Evolutionary conservation across 2,888 invertebrate species (phyloP), one percentile per base, ranked within the genome.

Genomic region (Pseudanteris insignis): DNA sequence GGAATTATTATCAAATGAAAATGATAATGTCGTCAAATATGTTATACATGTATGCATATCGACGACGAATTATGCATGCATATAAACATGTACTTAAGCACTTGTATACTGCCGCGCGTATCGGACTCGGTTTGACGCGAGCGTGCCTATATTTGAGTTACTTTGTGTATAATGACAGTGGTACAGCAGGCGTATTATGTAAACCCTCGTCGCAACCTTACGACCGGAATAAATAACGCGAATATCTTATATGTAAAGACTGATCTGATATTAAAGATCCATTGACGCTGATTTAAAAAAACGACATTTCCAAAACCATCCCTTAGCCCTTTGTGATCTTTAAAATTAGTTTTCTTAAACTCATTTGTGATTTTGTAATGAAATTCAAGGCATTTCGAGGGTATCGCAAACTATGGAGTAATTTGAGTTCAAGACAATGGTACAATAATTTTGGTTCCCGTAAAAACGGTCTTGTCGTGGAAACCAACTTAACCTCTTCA

Each of bases 151-250:
- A 48, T 57, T 57, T 48, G 57, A n/a, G n/a, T n/a, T n/a, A n/a
- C n/a, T n/a, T n/a, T n/a, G n/a, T n/a, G n/a, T n/a, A n/a, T n/a
- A n/a, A n/a, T n/a, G n/a, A n/a, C n/a, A n/a, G n/a, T n/a, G n/a
- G n/a, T n/a, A n/a, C n/a, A n/a, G n/a, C 48, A 37, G 34, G 48
- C 43, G 24, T 34, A 48, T 57, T 48, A 57, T 57, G 48, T 48
- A 57, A 48, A 57, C 57, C 37, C 21, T 36, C 48, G 38, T 48
- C 37, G 57, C 48, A 43, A 57, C 57, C 48, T 57, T 57, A 57
- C 57, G 48, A 43, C 48, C 48, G 57, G 48, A 57, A 57, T 57
- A 55, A 55, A 55, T 55, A 55, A 55, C 40, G 34, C 47, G 28
- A 34, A 40, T 40, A 46, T 54, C 36, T 41, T 34, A 55, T 55